Evolutionary conservation across 2,888 invertebrate species (phyloP).

Genomic region (Metalampra italica): DNA sequence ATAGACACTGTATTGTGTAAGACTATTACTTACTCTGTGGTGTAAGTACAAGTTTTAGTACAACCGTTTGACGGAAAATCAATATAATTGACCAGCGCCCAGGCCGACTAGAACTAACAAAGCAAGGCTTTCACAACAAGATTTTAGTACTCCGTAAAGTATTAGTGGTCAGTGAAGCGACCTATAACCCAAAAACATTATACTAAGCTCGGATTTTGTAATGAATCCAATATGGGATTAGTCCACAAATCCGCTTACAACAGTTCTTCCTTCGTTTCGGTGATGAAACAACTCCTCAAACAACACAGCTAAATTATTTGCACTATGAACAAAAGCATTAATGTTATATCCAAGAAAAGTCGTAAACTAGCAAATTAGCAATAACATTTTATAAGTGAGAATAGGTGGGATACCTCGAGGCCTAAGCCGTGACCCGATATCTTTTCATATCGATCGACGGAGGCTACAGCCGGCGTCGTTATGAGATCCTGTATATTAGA

Average conservation of each 20-base stretch:
- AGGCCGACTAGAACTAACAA: background rate
- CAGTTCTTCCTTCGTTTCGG: conserved; percentile 41
- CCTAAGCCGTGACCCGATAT: conserved; percentile 43
- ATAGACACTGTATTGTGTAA: too few relatives aligned
- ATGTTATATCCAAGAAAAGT: conserved; percentile 16
- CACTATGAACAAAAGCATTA: conserved; percentile 16
- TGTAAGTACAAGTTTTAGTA: background rate
- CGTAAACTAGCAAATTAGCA: conserved; percentile 39
- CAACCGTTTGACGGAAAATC: conserved; percentile 25
- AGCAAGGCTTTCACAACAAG: background rate
- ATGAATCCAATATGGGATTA: conserved; percentile 57
- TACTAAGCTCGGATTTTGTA: conserved; percentile 46
- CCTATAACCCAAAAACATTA: conserved; percentile 31
- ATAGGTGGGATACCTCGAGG: conserved; percentile 31
- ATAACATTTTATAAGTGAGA: conserved; percentile 48
- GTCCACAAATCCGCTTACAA: conserved; percentile 35
- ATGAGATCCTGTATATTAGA: conserved; percentile 41
- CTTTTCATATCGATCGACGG: conserved; percentile 50
- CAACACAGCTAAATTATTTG: conserved; percentile 24
- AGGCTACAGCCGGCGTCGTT: conserved; percentile 29
- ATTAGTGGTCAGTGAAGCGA: background rate
- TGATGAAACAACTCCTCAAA: conserved; percentile 25
- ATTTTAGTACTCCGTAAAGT: background rate
- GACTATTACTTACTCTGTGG: too few relatives aligned
- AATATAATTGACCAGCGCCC: conserved; percentile 32